Percentiles rank a stretch among this genome's conserved stretches.
phyloP scores from a whole-genome alignment of 2,797 vertebrate genomes.

The Pempheris klunzingeri region DNA sequence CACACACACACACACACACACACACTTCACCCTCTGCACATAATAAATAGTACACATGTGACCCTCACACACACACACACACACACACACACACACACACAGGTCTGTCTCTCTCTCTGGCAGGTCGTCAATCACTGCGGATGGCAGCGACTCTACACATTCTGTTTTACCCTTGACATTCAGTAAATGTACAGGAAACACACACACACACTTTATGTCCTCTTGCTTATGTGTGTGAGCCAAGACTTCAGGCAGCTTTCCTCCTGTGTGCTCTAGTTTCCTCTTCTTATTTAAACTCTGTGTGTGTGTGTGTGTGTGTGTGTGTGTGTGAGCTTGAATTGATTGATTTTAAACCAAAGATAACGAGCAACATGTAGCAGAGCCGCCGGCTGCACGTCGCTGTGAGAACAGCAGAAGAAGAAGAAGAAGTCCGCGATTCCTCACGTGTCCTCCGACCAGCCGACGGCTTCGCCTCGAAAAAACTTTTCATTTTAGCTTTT shows the following conservation, averaged over 20 bases:
- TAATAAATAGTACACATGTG: no score
- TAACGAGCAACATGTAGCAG: not conserved
- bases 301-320: not conserved
- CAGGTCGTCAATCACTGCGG: conserved; percentile 52
- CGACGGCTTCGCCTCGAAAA: no score
- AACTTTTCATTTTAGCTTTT: no score
- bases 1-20: no score
- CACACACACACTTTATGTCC: conserved; percentile 32
- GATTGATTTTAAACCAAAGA: not conserved
- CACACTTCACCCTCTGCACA: no score
- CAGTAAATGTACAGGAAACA: conserved; percentile 24
- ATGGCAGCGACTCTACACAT: conserved; percentile 29
- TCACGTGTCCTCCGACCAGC: no score
- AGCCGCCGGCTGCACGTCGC: no score
- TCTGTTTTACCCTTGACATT: conserved; percentile 51
- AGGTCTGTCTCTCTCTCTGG: conserved; percentile 9
- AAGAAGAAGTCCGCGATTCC: no score
- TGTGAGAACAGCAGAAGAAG: no score
- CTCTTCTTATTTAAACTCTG: not conserved
- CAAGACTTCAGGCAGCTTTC: not conserved
- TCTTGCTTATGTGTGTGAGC: conserved; percentile 16
- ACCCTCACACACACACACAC: not conserved
- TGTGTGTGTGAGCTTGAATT: not conserved
- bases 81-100: not conserved
- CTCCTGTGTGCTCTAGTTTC: not conserved